Evolutionary conservation across 2,113 vertebrate species (phyloP), one percentile per base, ranked within the genome.

Genomic region (Jaculus jaculus): DNA sequence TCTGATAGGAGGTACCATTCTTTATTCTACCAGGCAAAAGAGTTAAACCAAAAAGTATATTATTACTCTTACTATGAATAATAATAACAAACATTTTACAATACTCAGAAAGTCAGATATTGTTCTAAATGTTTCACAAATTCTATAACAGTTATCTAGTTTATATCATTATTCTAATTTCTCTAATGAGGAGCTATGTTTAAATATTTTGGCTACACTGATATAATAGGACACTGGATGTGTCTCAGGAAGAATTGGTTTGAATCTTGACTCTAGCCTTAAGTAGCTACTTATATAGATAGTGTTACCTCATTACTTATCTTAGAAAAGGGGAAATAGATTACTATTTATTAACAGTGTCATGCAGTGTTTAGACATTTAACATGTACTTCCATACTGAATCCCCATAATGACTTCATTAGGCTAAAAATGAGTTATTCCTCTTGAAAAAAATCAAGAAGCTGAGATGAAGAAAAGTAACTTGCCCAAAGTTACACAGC

Each of bases 1-100:
- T 77, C 61, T 73, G 42, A 75, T 71, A 83, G 32, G 26, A 91
- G n/a, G 17, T 7, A 42, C 15, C 80, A 47, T 47, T 47, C 42
- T 73, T 87, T 28, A 78, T 69, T 81, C 73, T 87, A 60, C 34
- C 42, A 61, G 18, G 20, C 18, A 71, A 34, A 17, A 83, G 4
- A 68, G 15, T 10, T 15, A 5, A 63, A 47, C 32, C 20, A 87
- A 71, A 89, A 47, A 47, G 30, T 37, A n/a, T 17, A 32, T 28
- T 68, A 20, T 78, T 32, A 68, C 21, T 24, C 34, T 54, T 68
- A 75, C 26, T 80, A 63, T 12, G 60, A 54, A 28, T 26, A 32
- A 26, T 65, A 28, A 66, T 37, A 74, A 7, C 34, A 97, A 84
- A 92, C 24, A 72, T 90, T 94, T 34, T 12, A 34, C 32, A 89